These are phyloP conservation scores for Eristalis pertinax DNA, from an alignment of 2,888 invertebrate genomes.

Conservation along the genomic window DNA sequence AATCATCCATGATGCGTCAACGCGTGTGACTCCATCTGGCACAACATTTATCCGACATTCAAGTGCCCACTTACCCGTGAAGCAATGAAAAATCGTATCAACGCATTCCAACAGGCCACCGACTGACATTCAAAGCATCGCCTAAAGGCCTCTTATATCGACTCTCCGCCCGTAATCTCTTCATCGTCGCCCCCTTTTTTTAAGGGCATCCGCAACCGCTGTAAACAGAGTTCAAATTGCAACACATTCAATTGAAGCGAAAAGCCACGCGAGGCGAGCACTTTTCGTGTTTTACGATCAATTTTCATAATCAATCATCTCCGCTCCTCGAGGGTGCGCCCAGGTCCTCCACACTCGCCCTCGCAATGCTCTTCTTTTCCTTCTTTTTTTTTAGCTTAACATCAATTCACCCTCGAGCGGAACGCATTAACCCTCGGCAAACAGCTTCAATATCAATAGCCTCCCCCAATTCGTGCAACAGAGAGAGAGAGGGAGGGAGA, in stretches of 20 bases:
- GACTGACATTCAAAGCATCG: background rate
- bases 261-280: background rate
- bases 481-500: background rate
- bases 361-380: too few relatives aligned
- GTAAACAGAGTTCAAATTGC: slow-evolving; percentile 6
- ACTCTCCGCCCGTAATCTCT: background rate
- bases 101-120: background rate
- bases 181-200: background rate
- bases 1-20: too few relatives aligned
- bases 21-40: too few relatives aligned
- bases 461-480: background rate
- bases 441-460: slow-evolving; percentile 18
- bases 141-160: background rate
- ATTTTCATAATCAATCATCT: slow-evolving; percentile 22
- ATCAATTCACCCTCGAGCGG: slow-evolving; percentile 9
- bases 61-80: background rate
- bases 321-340: background rate
- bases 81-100: background rate
- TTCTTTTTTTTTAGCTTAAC: background rate
- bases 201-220: background rate
- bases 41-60: too few relatives aligned
- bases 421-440: slow-evolving; percentile 30
- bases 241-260: background rate
- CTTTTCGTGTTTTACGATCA: slow-evolving; percentile 1
- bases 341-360: too few relatives aligned